Evolutionary conservation across 2,113 vertebrate species (phyloP), one percentile per base, ranked within the genome.

Genomic region (Cephalopholis sonnerati): DNA sequence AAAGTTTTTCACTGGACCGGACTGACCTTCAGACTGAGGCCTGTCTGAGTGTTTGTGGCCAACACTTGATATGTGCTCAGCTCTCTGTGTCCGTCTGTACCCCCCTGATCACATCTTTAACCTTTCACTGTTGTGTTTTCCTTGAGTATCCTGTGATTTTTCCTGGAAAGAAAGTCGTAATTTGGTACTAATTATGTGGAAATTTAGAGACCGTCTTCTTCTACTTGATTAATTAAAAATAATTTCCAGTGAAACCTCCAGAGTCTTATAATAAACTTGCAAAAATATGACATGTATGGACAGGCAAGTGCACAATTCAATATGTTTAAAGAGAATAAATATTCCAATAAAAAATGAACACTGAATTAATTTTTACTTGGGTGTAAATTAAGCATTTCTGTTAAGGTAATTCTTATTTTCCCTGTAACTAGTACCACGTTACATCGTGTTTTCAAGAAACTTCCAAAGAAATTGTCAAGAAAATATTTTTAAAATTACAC

Each of bases 51-150:
- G 57, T 67, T 64, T 64, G n/a, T 48, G 76, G 5, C 2, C 3
- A 46, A 24, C 27, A 75, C 55, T 53, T 62, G 41, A 79, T 70
- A 66, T 74, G 29, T 75, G 64, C 71, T 50, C 20, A 25, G 29
- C 64, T 64, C 55, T 50, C 16, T 36, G 17, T 27, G 5, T 39
- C 36, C 18, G 13, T 78, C 22, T 69, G 41, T 59, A 22, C 15
- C 58, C 7, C 16, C 22, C 39, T 68, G 25, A 58, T 67, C 5
- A 44, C 53, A 36, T 8, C 24, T n/a, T 12, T n/a, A 64, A 41
- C n/a, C n/a, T 12, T 24, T 50, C 12, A 29, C 13, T n/a, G 8
- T 25, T 69, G 10, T 39, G 16, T 50, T 41, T 51, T 22, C 10
- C 39, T 9, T 41, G 32, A 32, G 36, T 62, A 51, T 46, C 7